These are phyloP conservation scores for Drosophila miranda DNA, from an alignment of 1,140 invertebrate genomes.

Conservation along the genomic window DNA sequence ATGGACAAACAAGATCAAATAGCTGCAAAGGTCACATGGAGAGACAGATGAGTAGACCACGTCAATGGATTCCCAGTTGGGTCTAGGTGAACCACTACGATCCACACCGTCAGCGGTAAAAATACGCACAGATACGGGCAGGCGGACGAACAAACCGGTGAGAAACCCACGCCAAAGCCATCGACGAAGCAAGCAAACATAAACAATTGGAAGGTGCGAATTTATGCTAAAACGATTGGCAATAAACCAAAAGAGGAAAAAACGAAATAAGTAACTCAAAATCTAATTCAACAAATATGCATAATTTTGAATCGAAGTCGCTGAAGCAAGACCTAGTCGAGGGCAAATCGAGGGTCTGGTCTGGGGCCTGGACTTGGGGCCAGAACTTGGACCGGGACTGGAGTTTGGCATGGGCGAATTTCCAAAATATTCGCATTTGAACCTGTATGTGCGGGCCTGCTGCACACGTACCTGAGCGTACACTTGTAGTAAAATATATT, in stretches of 20 bases:
- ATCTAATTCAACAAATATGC: conserved; percentile 28
- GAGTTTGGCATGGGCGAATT: conserved; percentile 20
- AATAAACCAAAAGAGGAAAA: conserved; percentile 42
- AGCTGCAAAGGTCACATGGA: conserved; percentile 62
- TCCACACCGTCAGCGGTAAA: conserved; percentile 43
- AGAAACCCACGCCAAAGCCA: conserved; percentile 12
- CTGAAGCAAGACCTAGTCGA: conserved; percentile 24
- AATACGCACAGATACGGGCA: conserved; percentile 40
- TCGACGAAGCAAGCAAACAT: conserved; percentile 46
- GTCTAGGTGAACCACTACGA: conserved; percentile 76
- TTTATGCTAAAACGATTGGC: conserved; percentile 73
- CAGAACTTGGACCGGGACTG: conserved; percentile 8
- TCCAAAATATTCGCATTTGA: conserved; percentile 18
- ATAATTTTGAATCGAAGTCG: conserved; percentile 14
- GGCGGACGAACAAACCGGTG: conserved; percentile 4
- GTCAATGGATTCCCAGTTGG: conserved; percentile 71
- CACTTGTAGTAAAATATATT: conserved; percentile 2
- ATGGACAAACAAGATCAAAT: conserved; percentile 64
- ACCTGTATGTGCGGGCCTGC: conserved; percentile 27
- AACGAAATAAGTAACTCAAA: conserved; percentile 25
- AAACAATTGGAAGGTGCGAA: conserved; percentile 77
- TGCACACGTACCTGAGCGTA: conserved; percentile 1
- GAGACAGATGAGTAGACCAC: conserved; percentile 44
- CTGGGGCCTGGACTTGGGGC: conserved; percentile 10
- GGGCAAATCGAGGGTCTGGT: conserved; percentile 18